Base-by-base conservation (phyloP, 2,888 invertebrate genomes). In the Argyresthia albistria region DNA sequence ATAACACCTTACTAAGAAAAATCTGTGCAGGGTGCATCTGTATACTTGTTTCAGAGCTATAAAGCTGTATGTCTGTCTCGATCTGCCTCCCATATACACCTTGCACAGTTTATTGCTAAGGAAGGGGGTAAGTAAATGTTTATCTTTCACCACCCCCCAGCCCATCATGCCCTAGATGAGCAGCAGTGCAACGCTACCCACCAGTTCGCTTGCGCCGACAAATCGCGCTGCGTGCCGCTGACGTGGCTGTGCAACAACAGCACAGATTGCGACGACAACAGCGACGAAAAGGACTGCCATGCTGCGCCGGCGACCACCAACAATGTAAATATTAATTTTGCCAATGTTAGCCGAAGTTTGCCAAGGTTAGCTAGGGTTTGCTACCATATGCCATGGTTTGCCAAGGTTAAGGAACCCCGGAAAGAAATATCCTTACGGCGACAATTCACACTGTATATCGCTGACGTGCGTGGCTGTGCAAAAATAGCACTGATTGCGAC, bases 221-320 rank as follows among this genome's bases (percentile, higher is more conserved):
- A 57, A 1, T 90, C 89, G 14, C 84, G 89, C 37, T 96, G 96
- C 74, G 91, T 96, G 55, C 91, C 93, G 0, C 73, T 76, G 47
- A 69, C 81, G 7, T 93, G 93, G 91, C 81, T 93, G 4, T 96
- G 96, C 77, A 93, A 96, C 76, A 90, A 90, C 11, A 83, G 89
- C 50, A 72, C 78, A 0, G 93, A 93, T 62, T 93, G 93, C 61
- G 77, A 88, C 0, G 93, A 93, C 62, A 90, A 83, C 2, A 90
- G 91, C 55, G 93, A 93, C 63, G 93, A 93, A 61, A 47, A 50
- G 1, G 72, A 76, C 61, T 87, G 87, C 55, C 71, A 69, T 1
- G 48, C 47, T 7, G 11, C 11, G n/a, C 35, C 16, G 8, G 15
- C 15, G 14, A 49, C 52, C n/a, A 50, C 12, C 2, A 15, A 37